Percentiles rank a stretch among this genome's conserved stretches.
Evolutionary conservation across 2,113 vertebrate genomes (phyloP).

Genomic region (Engystomops pustulosus): DNA sequence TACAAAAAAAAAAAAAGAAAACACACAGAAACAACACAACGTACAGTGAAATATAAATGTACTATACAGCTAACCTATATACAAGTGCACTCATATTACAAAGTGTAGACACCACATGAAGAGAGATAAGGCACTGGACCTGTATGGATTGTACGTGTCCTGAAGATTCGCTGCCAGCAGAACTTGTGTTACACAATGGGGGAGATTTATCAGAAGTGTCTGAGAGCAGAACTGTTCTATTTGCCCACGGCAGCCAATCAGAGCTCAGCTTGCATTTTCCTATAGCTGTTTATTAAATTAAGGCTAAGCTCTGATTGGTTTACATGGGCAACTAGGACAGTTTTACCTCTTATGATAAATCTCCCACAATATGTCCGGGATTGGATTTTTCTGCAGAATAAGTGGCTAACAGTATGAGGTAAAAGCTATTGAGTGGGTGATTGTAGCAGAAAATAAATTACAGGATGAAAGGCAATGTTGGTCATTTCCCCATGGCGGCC

Average conservation of each 20-base stretch:
- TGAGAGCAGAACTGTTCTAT: background rate
- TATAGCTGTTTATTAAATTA: no score
- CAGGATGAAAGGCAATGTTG: background rate
- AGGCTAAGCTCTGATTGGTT: no score
- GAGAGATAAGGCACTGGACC: conserved; percentile 53
- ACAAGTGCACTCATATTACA: conserved; percentile 22
- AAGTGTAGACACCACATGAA: conserved; percentile 7
- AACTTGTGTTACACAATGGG: background rate
- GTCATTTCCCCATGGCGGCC: background rate
- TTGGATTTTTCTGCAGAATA: background rate
- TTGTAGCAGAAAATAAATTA: background rate
- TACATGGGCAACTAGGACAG: no score
- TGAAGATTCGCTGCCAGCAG: background rate
- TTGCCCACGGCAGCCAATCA: no score
- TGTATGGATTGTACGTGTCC: background rate
- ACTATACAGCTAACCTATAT: conserved; percentile 33
- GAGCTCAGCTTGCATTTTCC: no score
- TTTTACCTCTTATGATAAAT: no score
- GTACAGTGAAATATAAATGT: conserved; percentile 2
- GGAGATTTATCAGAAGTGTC: background rate
- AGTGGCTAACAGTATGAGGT: background rate
- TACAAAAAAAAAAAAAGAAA: conserved; percentile 10
- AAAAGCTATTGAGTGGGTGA: background rate
- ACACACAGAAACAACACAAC: background rate
- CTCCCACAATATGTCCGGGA: background rate